phyloP scores from a whole-genome alignment of 2,888 invertebrate genomes.

The Stegophylla sp. region DNA sequence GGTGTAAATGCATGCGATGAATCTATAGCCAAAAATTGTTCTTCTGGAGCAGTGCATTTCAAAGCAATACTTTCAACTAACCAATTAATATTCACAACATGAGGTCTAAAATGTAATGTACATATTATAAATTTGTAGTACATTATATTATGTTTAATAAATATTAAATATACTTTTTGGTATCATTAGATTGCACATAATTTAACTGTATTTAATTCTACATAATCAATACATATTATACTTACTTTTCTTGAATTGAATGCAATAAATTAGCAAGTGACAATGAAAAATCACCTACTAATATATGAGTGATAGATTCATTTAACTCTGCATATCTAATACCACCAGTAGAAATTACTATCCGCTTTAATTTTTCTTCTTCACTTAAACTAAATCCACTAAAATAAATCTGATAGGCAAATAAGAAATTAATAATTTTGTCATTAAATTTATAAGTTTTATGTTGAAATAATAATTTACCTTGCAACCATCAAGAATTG shows the following conservation, averaged over 20 bases:
- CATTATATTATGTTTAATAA: neutral
- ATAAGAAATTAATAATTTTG: slow-evolving; percentile 5
- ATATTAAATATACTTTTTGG: no score
- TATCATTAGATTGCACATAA: no score
- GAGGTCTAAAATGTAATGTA: slow-evolving; percentile 66
- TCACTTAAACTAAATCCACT: slow-evolving; percentile 73
- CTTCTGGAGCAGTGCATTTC: slow-evolving; percentile 70
- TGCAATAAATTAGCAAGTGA: slow-evolving; percentile 42
- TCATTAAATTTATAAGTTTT: neutral
- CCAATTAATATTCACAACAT: slow-evolving; percentile 77
- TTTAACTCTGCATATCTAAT: slow-evolving; percentile 79
- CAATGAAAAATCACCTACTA: slow-evolving; percentile 70
- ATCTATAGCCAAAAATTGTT: slow-evolving; percentile 63
- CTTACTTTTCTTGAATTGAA: slow-evolving; percentile 52
- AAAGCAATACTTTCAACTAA: slow-evolving; percentile 75
- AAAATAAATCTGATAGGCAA: slow-evolving; percentile 71
- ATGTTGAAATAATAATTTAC: slow-evolving; percentile 67
- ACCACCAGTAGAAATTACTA: slow-evolving; percentile 82
- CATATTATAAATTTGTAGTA: slow-evolving; percentile 37
- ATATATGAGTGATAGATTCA: slow-evolving; percentile 80
- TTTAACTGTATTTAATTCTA: no score
- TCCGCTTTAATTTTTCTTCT: slow-evolving; percentile 73
- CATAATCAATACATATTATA: slow-evolving; percentile 61
- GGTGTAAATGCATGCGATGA: slow-evolving; percentile 26
- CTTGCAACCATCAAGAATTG: slow-evolving; percentile 88